Percentiles rank a stretch among this genome's conserved stretches.
These are phyloP conservation scores for Acleris holmiana DNA, from an alignment of 2,888 invertebrate species.

Conservation along the genomic window DNA sequence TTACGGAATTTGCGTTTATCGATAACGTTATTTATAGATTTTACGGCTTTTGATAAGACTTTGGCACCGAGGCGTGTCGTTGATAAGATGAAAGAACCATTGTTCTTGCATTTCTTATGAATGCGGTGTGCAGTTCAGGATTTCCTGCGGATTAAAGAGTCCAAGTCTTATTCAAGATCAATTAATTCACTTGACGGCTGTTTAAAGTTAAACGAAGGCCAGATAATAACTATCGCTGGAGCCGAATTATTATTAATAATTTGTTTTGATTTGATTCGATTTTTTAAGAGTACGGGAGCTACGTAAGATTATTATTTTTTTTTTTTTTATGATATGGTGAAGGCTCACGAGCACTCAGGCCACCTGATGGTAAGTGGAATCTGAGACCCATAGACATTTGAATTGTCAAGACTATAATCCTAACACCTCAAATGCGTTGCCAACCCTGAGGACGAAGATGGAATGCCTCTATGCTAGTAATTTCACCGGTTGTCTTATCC, in stretches of 20 bases:
- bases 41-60: conserved; percentile 17
- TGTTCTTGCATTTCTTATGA: conserved; percentile 20
- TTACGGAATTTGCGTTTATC: conserved; percentile 29
- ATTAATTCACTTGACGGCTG: neutral
- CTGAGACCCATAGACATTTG: too few relatives aligned
- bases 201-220: neutral
- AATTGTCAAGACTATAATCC: too few relatives aligned
- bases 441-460: too few relatives aligned
- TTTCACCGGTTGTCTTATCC: too few relatives aligned
- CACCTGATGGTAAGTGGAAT: too few relatives aligned
- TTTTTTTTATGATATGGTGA: too few relatives aligned
- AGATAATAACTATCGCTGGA: neutral
- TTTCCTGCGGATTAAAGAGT: conserved; percentile 14
- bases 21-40: conserved; percentile 26
- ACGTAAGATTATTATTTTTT: too few relatives aligned
- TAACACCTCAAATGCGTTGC: too few relatives aligned
- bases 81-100: conserved; percentile 29
- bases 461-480: too few relatives aligned
- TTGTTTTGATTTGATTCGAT: too few relatives aligned
- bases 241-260: neutral
- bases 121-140: conserved; percentile 20
- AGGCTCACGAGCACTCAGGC: too few relatives aligned
- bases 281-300: too few relatives aligned
- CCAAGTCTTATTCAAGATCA: neutral
- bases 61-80: conserved; percentile 14